A percentile compares a stretch with the other conserved stretches of the same genome.
Conservation (phyloP, 2,888 invertebrate genomes). For the Nymphalis c-album region DNA sequence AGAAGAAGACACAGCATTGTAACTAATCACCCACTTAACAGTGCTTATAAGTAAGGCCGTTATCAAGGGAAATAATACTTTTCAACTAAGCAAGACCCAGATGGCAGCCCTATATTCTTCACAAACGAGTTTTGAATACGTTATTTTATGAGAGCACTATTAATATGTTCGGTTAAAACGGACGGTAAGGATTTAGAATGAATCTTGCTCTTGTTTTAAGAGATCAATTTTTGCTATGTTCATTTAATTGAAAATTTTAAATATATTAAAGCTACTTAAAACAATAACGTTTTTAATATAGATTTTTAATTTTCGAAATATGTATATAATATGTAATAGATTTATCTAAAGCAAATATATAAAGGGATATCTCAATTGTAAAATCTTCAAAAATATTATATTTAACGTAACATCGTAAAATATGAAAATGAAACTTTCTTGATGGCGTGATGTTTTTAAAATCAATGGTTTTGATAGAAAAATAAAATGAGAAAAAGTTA, state of each 20-base stretch:
- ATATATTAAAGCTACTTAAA: slow-evolving; percentile 37
- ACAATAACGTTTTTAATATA: slow-evolving; percentile 41
- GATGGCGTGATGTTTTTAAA: slow-evolving; percentile 23
- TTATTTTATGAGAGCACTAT: slow-evolving; percentile 5
- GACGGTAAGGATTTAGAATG: slow-evolving; percentile 60
- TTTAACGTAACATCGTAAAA: slow-evolving; percentile 50
- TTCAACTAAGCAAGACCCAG: too few relatives aligned
- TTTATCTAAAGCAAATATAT: slow-evolving; percentile 31
- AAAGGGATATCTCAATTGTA: slow-evolving; percentile 54
- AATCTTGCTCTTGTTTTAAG: slow-evolving; percentile 29
- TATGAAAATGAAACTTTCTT: slow-evolving; percentile 35
- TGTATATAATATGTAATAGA: slow-evolving; percentile 21
- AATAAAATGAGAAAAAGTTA: slow-evolving; percentile 38
- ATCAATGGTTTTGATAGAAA: slow-evolving; percentile 18
- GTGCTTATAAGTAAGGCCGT: too few relatives aligned
- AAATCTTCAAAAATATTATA: slow-evolving; percentile 67
- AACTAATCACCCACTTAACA: too few relatives aligned
- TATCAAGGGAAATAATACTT: not conserved
- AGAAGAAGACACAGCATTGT: too few relatives aligned
- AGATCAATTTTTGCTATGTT: slow-evolving; percentile 26
- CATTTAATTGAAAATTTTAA: slow-evolving; percentile 5
- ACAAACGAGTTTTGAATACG: not conserved
- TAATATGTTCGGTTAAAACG: slow-evolving; percentile 40
- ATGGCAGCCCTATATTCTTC: not conserved
- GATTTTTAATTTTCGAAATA: slow-evolving; percentile 38